Evolutionary conservation across 2,113 vertebrate species (phyloP).

Genomic region (Rhombomys opimus): DNA sequence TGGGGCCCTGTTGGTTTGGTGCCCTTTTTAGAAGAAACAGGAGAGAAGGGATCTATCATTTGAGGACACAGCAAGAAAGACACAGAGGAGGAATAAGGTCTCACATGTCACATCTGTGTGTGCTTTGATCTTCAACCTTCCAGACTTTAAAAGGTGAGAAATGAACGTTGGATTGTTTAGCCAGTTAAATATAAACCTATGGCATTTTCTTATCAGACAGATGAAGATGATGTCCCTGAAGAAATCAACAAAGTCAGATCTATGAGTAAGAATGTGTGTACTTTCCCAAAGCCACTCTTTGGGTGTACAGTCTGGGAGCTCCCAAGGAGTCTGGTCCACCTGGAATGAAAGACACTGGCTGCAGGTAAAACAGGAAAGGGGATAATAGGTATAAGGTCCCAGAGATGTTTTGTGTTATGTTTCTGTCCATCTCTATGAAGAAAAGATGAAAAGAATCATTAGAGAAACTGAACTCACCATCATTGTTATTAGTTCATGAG

Average conservation of each 20-base stretch:
- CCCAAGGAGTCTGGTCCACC: neutral
- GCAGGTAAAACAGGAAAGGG: neutral
- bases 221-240: neutral
- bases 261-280: neutral
- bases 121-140: neutral
- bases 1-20: neutral
- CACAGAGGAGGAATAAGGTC: neutral
- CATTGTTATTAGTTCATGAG: neutral
- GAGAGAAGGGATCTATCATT: neutral
- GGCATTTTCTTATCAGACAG: neutral
- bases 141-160: neutral
- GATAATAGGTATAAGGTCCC: neutral
- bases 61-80: neutral
- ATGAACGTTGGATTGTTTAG: neutral
- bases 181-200: neutral
- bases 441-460: neutral
- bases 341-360: fast-evolving
- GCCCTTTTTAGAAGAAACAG: neutral
- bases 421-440: neutral
- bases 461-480: neutral
- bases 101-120: neutral
- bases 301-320: neutral
- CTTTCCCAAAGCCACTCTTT: neutral
- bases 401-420: neutral
- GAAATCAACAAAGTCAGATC: neutral